Conservation (phyloP, 2,113 vertebrate genomes). For the Bubo blakistoni region DNA sequence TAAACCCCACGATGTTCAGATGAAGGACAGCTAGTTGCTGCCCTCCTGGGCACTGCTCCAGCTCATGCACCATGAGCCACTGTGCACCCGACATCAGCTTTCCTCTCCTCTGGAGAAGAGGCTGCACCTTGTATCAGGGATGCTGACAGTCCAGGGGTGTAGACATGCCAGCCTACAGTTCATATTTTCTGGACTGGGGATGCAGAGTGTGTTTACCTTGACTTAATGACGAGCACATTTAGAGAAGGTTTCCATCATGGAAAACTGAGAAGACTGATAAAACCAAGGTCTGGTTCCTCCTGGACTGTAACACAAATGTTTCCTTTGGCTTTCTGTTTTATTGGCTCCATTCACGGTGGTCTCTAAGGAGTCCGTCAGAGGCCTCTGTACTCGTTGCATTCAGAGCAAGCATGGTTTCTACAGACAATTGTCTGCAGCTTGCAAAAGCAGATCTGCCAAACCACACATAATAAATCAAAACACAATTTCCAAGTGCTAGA, state of each 20-base stretch:
- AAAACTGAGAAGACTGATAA: slow-evolving; percentile 35
- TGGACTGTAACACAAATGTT: slow-evolving; percentile 48
- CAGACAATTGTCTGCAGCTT: slow-evolving; percentile 44
- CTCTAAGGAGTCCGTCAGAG: slow-evolving; percentile 26
- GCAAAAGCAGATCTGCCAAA: slow-evolving; percentile 42
- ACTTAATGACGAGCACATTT: background rate
- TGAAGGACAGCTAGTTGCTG: background rate
- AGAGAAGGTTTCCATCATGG: background rate
- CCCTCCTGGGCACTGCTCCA: background rate
- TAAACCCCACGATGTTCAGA: rapidly evolving
- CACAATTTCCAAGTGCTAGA: slow-evolving; percentile 39
- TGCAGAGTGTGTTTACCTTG: background rate
- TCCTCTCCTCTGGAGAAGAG: background rate
- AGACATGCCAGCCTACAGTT: background rate
- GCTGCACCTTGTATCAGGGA: background rate
- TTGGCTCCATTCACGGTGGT: background rate
- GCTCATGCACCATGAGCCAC: background rate
- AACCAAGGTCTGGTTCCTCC: slow-evolving; percentile 31
- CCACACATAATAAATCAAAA: slow-evolving; percentile 57
- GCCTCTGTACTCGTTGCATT: background rate
- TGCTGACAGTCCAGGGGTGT: background rate
- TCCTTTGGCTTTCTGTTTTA: slow-evolving; percentile 44
- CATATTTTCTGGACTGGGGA: background rate
- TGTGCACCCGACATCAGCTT: background rate
- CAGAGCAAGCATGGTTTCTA: slow-evolving; percentile 9